Evolutionary conservation across 2,888 invertebrate species (phyloP), one percentile per base, ranked within the genome.

Genomic region (Synergus gifuensis): DNA sequence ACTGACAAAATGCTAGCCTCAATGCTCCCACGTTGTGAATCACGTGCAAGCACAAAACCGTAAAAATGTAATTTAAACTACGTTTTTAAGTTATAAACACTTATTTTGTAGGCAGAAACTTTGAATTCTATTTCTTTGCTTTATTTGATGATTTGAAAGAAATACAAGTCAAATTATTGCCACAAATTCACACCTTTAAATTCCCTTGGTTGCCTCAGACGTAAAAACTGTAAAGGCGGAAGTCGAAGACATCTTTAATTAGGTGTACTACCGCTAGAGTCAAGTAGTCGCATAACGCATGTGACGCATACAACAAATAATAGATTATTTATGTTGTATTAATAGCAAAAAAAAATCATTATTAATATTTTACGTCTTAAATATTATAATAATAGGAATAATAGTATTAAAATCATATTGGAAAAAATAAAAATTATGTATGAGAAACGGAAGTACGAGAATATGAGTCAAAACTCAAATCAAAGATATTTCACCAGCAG

Each of bases 141-240:
- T n/a, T 73, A 9, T 0, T 40, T 73, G 54, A n/a, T 36, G 2
- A 40, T 73, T 54, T n/a, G 28, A 28, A 4, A 4, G 7, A 4
- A 36, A 11, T 1, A 18, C 54, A 54, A 54, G 4, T 18, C 11
- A 9, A 11, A 73, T 36, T 36, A 40, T 54, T 18, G 11, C 14
- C n/a, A 49, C 46, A 36, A 49, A 28, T 28, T 49, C 73, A 54
- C 73, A 73, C 73, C 73, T 73, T 73, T 36, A 7, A 5, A 36
- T 5, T 36, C 0, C 0, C 36, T 36, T 36, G 49, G n/a, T 12
- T 54, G 4, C 16, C 36, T 28, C 12, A n/a, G 36, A 73, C 73
- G 73, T 73, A 54, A 69, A 69, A 28, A 16, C 69, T 49, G 73
- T 73, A 73, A 73, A 73, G 73, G 12, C 28, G 54, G 73, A 73